Percentiles rank a stretch among this genome's conserved stretches.
These are phyloP conservation scores for Pristionchus maxplancki DNA, from an alignment of 2,888 invertebrate genomes.

Conservation along the genomic window DNA sequence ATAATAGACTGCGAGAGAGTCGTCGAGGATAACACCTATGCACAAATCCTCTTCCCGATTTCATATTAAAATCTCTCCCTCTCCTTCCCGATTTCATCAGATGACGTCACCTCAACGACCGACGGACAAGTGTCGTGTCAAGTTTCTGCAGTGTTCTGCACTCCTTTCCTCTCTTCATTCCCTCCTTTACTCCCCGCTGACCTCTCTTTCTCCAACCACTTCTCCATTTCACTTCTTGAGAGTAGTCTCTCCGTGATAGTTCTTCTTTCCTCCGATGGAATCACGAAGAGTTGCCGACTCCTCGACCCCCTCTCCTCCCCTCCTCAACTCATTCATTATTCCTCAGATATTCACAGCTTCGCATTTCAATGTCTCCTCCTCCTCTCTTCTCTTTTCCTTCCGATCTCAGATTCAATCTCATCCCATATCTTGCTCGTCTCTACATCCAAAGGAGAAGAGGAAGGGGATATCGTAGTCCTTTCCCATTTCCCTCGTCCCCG, in stretches of 20 bases:
- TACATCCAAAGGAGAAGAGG: constrained; percentile 24
- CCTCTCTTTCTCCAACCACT: constrained; percentile 17
- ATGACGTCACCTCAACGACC: not conserved
- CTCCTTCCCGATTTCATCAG: not conserved
- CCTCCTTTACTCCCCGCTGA: not conserved
- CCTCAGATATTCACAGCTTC: constrained; percentile 46
- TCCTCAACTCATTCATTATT: constrained; percentile 49
- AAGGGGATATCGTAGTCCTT: constrained; percentile 27
- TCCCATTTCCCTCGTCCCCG: not conserved
- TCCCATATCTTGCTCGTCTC: constrained; percentile 32
- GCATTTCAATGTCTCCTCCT: constrained; percentile 44
- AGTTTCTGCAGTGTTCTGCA: constrained; percentile 44
- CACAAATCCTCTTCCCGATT: not conserved
- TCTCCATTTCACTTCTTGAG: not conserved
- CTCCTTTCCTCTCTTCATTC: constrained; percentile 10
- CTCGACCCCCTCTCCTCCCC: not conserved
- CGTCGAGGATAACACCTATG: not conserved
- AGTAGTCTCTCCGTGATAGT: not conserved
- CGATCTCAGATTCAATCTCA: constrained; percentile 37
- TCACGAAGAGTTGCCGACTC: constrained; percentile 28
- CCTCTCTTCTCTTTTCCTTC: constrained; percentile 5
- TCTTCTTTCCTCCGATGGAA: not conserved
- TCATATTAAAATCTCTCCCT: constrained; percentile 19
- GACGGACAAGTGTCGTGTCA: constrained; percentile 40
- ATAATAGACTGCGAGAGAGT: not conserved